phyloP scores from a whole-genome alignment of 2,113 vertebrate species.

The Oostethus manadensis region DNA sequence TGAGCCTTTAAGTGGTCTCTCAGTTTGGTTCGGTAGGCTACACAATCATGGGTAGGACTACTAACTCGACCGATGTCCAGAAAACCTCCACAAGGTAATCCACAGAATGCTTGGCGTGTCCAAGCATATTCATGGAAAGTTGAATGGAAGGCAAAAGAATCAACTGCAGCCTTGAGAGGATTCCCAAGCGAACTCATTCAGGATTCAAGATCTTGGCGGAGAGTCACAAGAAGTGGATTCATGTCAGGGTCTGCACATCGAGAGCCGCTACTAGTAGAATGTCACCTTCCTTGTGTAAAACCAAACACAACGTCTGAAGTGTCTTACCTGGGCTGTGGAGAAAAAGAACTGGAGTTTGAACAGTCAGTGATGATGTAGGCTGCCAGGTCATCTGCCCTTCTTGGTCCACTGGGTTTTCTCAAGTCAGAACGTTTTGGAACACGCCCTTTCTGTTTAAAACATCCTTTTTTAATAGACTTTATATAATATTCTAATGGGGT shows the following conservation, averaged over 20 bases:
- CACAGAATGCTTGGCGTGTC: not conserved
- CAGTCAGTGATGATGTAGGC: not conserved
- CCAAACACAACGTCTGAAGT: not conserved
- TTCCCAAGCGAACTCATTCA: not conserved
- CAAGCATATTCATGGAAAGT: not conserved
- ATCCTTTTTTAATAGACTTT: not conserved
- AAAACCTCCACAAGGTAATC: not conserved
- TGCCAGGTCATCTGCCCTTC: constrained; percentile 2
- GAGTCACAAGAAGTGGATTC: not conserved
- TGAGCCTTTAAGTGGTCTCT: too few species aligned
- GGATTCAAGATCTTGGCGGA: not conserved
- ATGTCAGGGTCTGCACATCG: not conserved
- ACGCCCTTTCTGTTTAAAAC: not conserved
- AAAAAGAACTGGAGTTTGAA: not conserved
- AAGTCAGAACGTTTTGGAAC: not conserved
- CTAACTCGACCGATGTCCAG: not conserved
- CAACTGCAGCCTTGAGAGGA: not conserved
- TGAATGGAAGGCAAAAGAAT: not conserved
- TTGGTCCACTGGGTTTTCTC: not conserved
- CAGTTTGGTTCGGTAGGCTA: not conserved
- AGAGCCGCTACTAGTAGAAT: not conserved
- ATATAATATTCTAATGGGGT: not conserved
- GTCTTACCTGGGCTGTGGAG: not conserved
- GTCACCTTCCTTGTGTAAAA: not conserved
- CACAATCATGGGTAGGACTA: not conserved